A percentile compares a stretch with the other conserved stretches of the same genome.
Evolutionary conservation across 1,140 invertebrate species (phyloP).

Genomic region (Sipha flava): DNA sequence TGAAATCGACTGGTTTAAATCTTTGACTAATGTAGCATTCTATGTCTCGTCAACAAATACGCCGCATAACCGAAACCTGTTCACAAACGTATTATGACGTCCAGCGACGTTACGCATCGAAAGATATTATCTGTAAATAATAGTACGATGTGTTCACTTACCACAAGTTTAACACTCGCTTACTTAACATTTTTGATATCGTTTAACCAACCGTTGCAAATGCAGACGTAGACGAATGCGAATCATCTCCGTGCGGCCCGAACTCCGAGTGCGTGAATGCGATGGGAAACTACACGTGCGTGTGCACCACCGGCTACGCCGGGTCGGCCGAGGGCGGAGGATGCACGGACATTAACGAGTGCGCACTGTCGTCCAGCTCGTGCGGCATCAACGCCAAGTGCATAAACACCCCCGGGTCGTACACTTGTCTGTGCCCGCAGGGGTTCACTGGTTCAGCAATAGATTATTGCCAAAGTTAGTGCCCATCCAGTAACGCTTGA

Average conservation of each 20-base stretch:
- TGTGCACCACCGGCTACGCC: slow-evolving; percentile 63
- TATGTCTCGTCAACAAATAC: neutral
- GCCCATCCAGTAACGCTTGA: neutral
- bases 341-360: slow-evolving; percentile 60
- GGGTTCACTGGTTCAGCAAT: slow-evolving; percentile 55
- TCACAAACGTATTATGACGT: too few species aligned
- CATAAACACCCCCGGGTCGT: slow-evolving; percentile 64
- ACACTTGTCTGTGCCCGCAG: slow-evolving; percentile 61
- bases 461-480: slow-evolving; percentile 70
- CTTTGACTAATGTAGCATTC: too few species aligned
- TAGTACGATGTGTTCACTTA: too few species aligned
- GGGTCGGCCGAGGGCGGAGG: slow-evolving; percentile 43
- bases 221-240: slow-evolving; percentile 50
- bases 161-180: too few species aligned
- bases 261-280: slow-evolving; percentile 66
- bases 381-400: slow-evolving; percentile 65
- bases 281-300: slow-evolving; percentile 63
- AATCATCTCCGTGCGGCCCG: slow-evolving; percentile 54
- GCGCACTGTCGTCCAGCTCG: slow-evolving; percentile 47
- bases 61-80: neutral
- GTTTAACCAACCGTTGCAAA: too few species aligned
- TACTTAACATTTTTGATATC: too few species aligned
- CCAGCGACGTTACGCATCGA: too few species aligned
- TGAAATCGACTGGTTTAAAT: neutral
- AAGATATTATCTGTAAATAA: too few species aligned